phyloP scores from a whole-genome alignment of 2,113 vertebrate genomes.

The Alces alces region DNA sequence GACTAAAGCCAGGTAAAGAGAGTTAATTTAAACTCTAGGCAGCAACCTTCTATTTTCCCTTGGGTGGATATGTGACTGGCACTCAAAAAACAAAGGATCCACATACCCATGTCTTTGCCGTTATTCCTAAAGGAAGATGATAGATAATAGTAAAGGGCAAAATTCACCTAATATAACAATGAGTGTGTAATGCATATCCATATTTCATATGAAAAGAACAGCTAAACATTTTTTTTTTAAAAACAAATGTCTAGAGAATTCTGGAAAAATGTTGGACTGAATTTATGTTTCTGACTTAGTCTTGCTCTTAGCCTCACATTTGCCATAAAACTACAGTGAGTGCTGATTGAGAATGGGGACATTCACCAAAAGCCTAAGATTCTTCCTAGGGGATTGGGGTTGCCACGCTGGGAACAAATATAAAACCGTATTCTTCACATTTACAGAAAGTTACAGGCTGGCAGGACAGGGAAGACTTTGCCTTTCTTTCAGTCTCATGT shows the following conservation, averaged over 20 bases:
- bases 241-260: background rate
- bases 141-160: background rate
- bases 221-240: background rate
- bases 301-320: background rate
- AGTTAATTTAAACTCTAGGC: constrained; percentile 32
- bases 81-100: background rate
- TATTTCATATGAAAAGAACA: background rate
- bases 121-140: background rate
- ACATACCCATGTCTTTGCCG: background rate
- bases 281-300: background rate
- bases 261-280: background rate
- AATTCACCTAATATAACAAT: background rate
- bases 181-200: no score
- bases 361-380: no score
- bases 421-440: background rate
- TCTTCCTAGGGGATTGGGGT: background rate
- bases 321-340: background rate
- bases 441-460: background rate
- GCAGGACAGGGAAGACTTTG: background rate
- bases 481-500: background rate
- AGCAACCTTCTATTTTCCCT: background rate
- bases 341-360: background rate
- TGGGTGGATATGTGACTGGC: background rate
- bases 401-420: background rate
- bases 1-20: background rate